Evolutionary conservation across 2,113 vertebrate species (phyloP), one percentile per base, ranked within the genome.

Genomic region (Myrmecophaga tridactyla): DNA sequence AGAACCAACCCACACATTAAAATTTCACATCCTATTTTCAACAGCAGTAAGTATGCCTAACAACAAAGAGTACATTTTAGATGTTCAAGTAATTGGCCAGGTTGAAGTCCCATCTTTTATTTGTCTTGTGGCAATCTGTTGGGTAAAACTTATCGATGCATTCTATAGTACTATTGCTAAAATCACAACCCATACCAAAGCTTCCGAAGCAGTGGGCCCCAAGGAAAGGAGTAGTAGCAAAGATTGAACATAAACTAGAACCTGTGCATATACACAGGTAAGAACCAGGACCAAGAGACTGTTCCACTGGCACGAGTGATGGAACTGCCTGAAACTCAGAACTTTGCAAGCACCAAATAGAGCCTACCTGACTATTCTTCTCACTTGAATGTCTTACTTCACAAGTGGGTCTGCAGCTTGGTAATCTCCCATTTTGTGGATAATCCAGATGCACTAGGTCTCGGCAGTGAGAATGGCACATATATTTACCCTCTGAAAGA

Each of bases 401-500:
- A 25, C 94, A 93, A 0, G 93, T 29, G 80, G 98, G 0, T 0
- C 78, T 17, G 72, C 96, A 94, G 88, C 96, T 96, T 62, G 98
- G 97, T n/a, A 97, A 73, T 86, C 95, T 98, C 53, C 97, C 98
- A 96, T 98, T 98, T 34, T 60, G 96, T 51, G 97, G 97, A 94
- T 96, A 98, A 95, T 98, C 98, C 95, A 99, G 98, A 92, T 98
- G 98, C 73, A 98, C 97, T 94, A 98, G 97, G 62, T 98, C 98
- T 95, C 11, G 97, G 97, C 98, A 98, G 86, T 98, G 98, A 93
- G 98, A 84, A 11, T 98, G 98, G 51, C 98, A 98, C 51, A 97
- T 97, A 56, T 98, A 98, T 94, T 96, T 98, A 76, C 98, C 98
- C 36, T 98, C 98, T 99, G 98, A 80, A 98, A 98, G 77, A 97